Base-by-base conservation (phyloP, 2,113 vertebrate genomes). In the Eptatretus burgeri region DNA sequence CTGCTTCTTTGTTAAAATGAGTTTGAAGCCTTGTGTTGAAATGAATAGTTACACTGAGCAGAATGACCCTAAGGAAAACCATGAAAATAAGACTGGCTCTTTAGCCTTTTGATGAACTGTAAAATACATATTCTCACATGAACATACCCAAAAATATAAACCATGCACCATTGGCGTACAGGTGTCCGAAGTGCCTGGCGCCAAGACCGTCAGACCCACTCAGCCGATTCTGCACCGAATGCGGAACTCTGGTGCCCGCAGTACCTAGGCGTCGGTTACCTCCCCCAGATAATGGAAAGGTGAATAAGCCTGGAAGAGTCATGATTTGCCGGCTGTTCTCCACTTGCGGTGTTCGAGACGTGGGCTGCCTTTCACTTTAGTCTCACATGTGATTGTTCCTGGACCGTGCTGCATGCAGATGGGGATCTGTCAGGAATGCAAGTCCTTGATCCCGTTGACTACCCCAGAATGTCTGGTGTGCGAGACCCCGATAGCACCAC, bases 171-270 rank as follows among this genome's bases (percentile, higher is more conserved):
- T 41, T 41, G 27, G 3, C 27, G 27, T 70, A 17, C 67, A 91
- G 85, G 70, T 93, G 86, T 73, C 49, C 74, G 13, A 69, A 67
- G 53, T 91, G 86, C 67, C 71, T 79, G 51, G 71, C 70, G 27
- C 67, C 71, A 51, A 77, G 77, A 10, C 77, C 80, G 1, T 75
- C 78, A 2, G 82, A 94, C 63, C 85, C 86, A 0, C 78, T 79
- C 51, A 78, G 81, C 63, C 73, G 74, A 62, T 93, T 86, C 76
- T 89, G 85, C 71, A 72, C 81, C 67, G 74, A 80, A n/a, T 93
- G 87, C 72, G 86, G 85, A 2, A 75, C 74, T 49, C 66, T 71
- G 7, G 62, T 83, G 13, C 78, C 79, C 2, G 71, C 75, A 0
- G 65, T 83, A 66, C 77, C 78, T 11, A 73, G 76, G 11, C 72